Base-by-base conservation (phyloP, 2,888 invertebrate species). In the Blastobasis lacticolella region DNA sequence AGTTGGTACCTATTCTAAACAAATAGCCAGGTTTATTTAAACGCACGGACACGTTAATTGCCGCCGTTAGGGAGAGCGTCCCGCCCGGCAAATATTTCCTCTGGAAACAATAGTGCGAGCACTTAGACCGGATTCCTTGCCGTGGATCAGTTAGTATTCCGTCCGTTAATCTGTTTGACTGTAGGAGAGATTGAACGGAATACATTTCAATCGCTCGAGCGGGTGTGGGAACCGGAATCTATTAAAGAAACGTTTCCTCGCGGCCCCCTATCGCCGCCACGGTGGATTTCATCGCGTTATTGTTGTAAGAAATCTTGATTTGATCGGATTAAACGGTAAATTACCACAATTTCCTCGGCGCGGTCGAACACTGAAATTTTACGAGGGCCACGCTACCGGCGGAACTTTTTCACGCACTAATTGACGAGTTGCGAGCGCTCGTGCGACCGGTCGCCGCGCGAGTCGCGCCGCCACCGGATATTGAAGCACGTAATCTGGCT, bases 401-500 rank as follows among this genome's bases (percentile, higher is more conserved):
- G 50, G 60, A 69, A 62, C 62, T 68, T 72, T 72, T 72, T 66
- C 67, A 68, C 70, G 66, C 71, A 71, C 70, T 69, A 64, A 68
- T 71, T 67, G 61, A 58, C 54, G 55, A 51, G 23, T 23, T 23
- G 23, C 53, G 43, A 1, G n/a, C 49, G 60, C 63, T 50, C 55
- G 54, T 37, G 40, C 60, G 60, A 65, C 57, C 47, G 45, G 58
- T 64, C 57, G 54, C 48, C 38, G 55, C 50, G 55, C n/a, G 46
- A 10, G 52, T n/a, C 64, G 60, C 62, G 63, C 77, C 73, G 71
- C 70, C 74, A 63, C 81, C 86, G 88, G 88, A 88, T 88, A 88
- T 88, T 88, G 83, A 76, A 86, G 84, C 86, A 87, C 87, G 86
- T 88, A 86, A 88, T 87, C 86, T 82, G 80, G 75, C 77, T 80